Percentiles rank a stretch among this genome's conserved stretches.
Conservation (phyloP, 2,888 invertebrate species). For the Diogma glabrata region DNA sequence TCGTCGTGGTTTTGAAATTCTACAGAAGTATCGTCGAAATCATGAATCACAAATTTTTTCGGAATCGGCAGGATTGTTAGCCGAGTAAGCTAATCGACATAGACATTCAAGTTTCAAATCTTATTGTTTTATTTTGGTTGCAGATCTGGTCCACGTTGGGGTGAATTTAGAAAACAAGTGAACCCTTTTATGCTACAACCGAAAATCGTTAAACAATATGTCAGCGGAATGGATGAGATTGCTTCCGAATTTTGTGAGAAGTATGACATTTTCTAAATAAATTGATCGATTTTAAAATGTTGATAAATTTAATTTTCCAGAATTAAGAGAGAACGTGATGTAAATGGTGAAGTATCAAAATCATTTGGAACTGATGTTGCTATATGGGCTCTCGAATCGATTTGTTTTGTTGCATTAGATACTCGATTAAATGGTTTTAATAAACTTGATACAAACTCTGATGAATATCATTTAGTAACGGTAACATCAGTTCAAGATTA, state of each 20-base stretch:
- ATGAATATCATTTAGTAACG: neutral
- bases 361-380: slow-evolving; percentile 40
- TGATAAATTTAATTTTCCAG: slow-evolving; percentile 21
- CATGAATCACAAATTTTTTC: slow-evolving; percentile 20
- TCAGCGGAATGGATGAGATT: slow-evolving; percentile 39
- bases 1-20: slow-evolving; percentile 31
- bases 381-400: slow-evolving; percentile 47
- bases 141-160: slow-evolving; percentile 54
- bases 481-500: neutral
- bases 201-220: slow-evolving; percentile 42
- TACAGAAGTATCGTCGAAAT: slow-evolving; percentile 31
- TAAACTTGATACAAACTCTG: slow-evolving; percentile 13
- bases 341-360: slow-evolving; percentile 29
- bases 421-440: slow-evolving; percentile 26
- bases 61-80: slow-evolving; percentile 21
- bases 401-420: slow-evolving; percentile 35
- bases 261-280: slow-evolving; percentile 19
- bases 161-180: slow-evolving; percentile 49
- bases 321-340: slow-evolving; percentile 28
- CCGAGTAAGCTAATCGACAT: slow-evolving; percentile 18
- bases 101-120: no score
- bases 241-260: slow-evolving; percentile 33
- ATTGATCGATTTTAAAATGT: neutral
- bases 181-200: slow-evolving; percentile 56
- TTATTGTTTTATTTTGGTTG: slow-evolving; percentile 15